Conservation (phyloP, 2,888 invertebrate species). For the Gastrophysa polygoni region DNA sequence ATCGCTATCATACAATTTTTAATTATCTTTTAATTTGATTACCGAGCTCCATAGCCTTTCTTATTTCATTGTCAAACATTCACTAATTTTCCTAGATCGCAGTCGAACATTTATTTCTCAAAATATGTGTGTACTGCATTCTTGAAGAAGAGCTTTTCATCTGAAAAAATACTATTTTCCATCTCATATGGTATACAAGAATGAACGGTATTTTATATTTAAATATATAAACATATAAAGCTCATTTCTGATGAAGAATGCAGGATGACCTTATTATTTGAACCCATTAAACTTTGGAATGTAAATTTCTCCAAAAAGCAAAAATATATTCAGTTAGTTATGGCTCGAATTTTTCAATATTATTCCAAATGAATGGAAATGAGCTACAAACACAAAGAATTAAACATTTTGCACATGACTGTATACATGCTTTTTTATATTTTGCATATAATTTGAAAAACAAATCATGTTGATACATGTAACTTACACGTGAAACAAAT, state of each 20-base stretch:
- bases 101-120: slow-evolving; percentile 15
- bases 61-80: slow-evolving; percentile 30
- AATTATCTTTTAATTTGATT: slow-evolving; percentile 40
- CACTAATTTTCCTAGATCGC: slow-evolving; percentile 16
- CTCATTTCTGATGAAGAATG: slow-evolving; percentile 35
- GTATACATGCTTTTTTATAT: slow-evolving; percentile 58
- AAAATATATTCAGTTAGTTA: slow-evolving; percentile 22
- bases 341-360: slow-evolving; percentile 19
- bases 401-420: slow-evolving; percentile 55
- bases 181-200: neutral
- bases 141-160: slow-evolving; percentile 30
- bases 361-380: slow-evolving; percentile 34
- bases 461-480: slow-evolving; percentile 47
- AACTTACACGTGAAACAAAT: slow-evolving; percentile 42
- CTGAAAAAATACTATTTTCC: slow-evolving; percentile 11
- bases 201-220: slow-evolving; percentile 14
- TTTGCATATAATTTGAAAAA: slow-evolving; percentile 52
- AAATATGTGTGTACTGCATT: slow-evolving; percentile 45
- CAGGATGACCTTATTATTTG: slow-evolving; percentile 28
- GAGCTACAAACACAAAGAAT: slow-evolving; percentile 34
- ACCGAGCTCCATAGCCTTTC: slow-evolving; percentile 44
- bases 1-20: slow-evolving; percentile 45
- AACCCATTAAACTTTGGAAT: slow-evolving; percentile 31
- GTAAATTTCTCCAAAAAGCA: slow-evolving; percentile 23
- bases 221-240: slow-evolving; percentile 25